Evolutionary conservation across 1,140 invertebrate genomes (phyloP).

Genomic region (Cydia amplana): DNA sequence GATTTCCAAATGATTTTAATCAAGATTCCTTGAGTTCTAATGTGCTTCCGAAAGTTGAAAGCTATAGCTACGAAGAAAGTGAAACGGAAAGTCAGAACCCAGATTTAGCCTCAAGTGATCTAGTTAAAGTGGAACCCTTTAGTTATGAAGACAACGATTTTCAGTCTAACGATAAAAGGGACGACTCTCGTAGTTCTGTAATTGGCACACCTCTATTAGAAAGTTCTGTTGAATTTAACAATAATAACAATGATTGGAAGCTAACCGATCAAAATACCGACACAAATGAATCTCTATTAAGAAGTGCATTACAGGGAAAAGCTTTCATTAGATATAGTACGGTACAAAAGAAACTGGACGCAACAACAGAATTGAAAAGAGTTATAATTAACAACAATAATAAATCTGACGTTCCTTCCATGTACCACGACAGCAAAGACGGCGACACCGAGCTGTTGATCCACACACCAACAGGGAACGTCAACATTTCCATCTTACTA

Average conservation of each 20-base stretch:
- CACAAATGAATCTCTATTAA: constrained; percentile 86
- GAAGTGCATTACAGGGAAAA: constrained; percentile 90
- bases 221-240: constrained; percentile 81
- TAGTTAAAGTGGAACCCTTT: constrained; percentile 83
- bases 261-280: constrained; percentile 84
- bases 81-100: constrained; percentile 82
- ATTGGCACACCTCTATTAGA: constrained; percentile 79
- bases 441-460: constrained; percentile 67
- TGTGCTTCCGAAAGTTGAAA: constrained; percentile 80
- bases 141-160: constrained; percentile 86
- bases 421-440: constrained; percentile 68
- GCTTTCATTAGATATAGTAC: constrained; percentile 81
- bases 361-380: constrained; percentile 65
- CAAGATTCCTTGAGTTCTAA: constrained; percentile 65
- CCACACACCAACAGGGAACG: constrained; percentile 70
- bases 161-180: constrained; percentile 83
- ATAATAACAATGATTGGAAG: constrained; percentile 91
- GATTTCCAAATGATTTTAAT: constrained; percentile 79
- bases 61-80: constrained; percentile 82
- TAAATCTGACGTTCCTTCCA: constrained; percentile 77
- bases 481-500: constrained; percentile 77
- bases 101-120: constrained; percentile 81
- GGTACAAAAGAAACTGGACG: constrained; percentile 71
- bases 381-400: constrained; percentile 75
- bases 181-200: constrained; percentile 72